Conservation (phyloP, 2,888 invertebrate genomes). For the Helobdella robusta region DNA sequence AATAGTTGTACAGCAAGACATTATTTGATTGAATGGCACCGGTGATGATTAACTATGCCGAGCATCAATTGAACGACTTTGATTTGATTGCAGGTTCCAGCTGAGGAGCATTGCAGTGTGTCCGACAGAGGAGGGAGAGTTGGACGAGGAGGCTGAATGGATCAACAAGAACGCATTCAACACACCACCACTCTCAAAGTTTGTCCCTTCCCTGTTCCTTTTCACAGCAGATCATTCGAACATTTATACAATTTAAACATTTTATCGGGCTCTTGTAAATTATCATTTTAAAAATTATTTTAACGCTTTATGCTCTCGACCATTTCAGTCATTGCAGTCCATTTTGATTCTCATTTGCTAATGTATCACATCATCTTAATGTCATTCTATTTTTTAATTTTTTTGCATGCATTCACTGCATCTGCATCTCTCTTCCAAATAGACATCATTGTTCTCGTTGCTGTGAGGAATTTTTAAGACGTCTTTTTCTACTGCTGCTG, state of each 20-base stretch:
- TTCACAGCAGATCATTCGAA: no score
- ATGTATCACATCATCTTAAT: neutral
- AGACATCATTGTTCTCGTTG: no score
- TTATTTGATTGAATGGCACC: neutral
- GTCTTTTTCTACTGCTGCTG: no score
- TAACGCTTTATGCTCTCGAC: neutral
- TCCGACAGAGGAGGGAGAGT: conserved; percentile 58
- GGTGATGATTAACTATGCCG: neutral
- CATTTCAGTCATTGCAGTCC: no score
- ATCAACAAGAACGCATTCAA: conserved; percentile 60
- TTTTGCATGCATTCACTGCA: no score
- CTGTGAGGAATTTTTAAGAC: no score
- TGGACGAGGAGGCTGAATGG: conserved; percentile 93
- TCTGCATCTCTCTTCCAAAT: no score
- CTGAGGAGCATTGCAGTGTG: conserved; percentile 76
- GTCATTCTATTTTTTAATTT: neutral
- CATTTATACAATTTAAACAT: no score
- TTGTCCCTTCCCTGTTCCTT: no score
- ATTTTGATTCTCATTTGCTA: neutral
- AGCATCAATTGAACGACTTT: neutral
- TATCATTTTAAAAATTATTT: neutral
- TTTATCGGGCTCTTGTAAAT: no score
- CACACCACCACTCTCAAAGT: conserved; percentile 26
- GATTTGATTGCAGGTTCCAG: conserved; percentile 54
- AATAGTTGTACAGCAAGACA: neutral